Evolutionary conservation across 2,113 vertebrate species (phyloP), one percentile per base, ranked within the genome.

Genomic region (Alectura lathami): DNA sequence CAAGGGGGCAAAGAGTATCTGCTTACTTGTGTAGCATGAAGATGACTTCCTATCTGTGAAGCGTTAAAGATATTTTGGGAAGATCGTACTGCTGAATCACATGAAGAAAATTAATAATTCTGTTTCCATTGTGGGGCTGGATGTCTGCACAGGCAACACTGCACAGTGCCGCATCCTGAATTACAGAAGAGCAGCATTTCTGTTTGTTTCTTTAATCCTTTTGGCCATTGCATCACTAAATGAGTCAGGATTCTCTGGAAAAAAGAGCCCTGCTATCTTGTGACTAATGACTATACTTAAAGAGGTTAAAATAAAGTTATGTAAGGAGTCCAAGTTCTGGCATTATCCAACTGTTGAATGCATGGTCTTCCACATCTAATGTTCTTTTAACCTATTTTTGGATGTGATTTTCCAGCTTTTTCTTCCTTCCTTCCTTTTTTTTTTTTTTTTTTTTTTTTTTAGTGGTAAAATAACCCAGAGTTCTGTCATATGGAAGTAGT

Each of bases 191-290:
- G 56, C 34, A 66, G 43, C 77, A 86, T 90, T 86, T 90, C 47
- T 83, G 42, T 67, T 91, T 83, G 82, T 76, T 63, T 81, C 68
- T 66, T 53, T 74, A 81, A 88, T 92, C 23, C 38, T 90, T 90
- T 93, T 40, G 43, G 80, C 64, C 88, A 81, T 95, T 91, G 86
- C 42, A 0, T 90, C 94, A 93, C 50, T 66, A 90, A 90, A 88
- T 96, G 94, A 96, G 90, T 94, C 96, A 96, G 86, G 83, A 93
- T 83, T 74, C 51, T 88, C 64, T 70, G 76, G 76, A 85, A 91
- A 91, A 94, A 72, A 75, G 74, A 20, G 5, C 43, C 79, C 74
- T 59, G 36, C 3, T 8, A 70, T 88, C 86, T 88, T 88, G 90
- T 96, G 95, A 93, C 79, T 77, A 89, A 93, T 78, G 83, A 59